Evolutionary conservation across 2,888 invertebrate genomes (phyloP).

Genomic region (Matsumyia berberina): DNA sequence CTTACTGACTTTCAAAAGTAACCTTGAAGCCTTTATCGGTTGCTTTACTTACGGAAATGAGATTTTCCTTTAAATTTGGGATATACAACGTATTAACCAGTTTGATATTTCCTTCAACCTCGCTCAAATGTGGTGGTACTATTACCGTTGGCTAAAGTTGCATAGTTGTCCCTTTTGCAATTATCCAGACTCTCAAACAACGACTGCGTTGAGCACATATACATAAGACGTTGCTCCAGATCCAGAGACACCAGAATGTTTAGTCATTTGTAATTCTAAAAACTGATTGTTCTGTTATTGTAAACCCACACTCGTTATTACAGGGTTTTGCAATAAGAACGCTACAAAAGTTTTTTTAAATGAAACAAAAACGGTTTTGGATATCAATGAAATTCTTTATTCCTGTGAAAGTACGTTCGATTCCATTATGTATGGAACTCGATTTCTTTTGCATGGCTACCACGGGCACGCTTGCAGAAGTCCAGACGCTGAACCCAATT

Average conservation of each 20-base stretch:
- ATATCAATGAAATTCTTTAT: too few relatives aligned
- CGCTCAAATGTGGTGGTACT: neutral
- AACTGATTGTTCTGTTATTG: neutral
- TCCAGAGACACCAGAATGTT: neutral
- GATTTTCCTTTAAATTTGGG: neutral
- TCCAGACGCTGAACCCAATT: too few relatives aligned
- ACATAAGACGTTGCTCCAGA: conserved; percentile 7
- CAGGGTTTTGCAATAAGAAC: too few relatives aligned
- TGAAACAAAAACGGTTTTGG: too few relatives aligned
- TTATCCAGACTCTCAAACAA: conserved; percentile 1
- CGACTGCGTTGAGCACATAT: conserved; percentile 9
- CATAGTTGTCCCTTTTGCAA: conserved; percentile 1
- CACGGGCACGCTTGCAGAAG: too few relatives aligned
- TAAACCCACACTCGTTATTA: neutral
- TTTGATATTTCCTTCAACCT: neutral
- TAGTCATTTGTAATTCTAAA: neutral
- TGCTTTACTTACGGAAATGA: neutral
- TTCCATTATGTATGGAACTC: too few relatives aligned
- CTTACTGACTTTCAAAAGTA: neutral
- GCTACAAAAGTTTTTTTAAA: too few relatives aligned
- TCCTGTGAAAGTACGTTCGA: too few relatives aligned
- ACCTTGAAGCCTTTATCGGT: neutral
- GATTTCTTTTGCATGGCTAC: too few relatives aligned
- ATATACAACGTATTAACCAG: neutral
- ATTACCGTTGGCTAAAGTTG: conserved; percentile 1